Evolutionary conservation across 2,888 invertebrate species (phyloP).

Genomic region (Cataglyphis cursor): DNA sequence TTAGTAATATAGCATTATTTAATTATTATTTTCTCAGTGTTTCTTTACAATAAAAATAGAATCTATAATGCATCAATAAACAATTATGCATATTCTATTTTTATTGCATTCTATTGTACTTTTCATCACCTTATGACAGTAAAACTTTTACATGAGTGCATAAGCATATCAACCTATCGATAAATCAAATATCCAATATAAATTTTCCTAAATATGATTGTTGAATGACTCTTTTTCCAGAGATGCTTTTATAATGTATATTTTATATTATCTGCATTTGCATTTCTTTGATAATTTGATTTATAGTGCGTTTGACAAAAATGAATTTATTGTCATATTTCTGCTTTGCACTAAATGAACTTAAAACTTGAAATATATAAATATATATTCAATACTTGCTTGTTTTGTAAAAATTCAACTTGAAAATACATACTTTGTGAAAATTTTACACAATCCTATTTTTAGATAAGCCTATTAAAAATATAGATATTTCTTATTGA

Average conservation of each 20-base stretch:
- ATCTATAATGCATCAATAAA: background rate
- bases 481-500: background rate
- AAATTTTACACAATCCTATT: background rate
- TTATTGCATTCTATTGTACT: background rate
- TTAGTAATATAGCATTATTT: background rate
- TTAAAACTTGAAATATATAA: background rate
- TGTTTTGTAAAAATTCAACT: background rate
- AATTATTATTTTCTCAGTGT: background rate
- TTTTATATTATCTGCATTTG: background rate
- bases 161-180: background rate
- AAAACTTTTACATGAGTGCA: too few relatives aligned
- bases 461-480: background rate
- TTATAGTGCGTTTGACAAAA: background rate
- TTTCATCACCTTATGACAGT: background rate
- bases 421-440: background rate
- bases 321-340: background rate
- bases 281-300: background rate
- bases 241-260: background rate
- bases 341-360: background rate
- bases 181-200: background rate
- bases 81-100: background rate
- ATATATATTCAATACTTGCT: background rate
- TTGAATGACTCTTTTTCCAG: background rate
- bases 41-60: background rate
- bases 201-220: background rate